A percentile compares a stretch with the other conserved stretches of the same genome.
phyloP scores from a whole-genome alignment of 2,797 vertebrate genomes.

The Chelon auratus region DNA sequence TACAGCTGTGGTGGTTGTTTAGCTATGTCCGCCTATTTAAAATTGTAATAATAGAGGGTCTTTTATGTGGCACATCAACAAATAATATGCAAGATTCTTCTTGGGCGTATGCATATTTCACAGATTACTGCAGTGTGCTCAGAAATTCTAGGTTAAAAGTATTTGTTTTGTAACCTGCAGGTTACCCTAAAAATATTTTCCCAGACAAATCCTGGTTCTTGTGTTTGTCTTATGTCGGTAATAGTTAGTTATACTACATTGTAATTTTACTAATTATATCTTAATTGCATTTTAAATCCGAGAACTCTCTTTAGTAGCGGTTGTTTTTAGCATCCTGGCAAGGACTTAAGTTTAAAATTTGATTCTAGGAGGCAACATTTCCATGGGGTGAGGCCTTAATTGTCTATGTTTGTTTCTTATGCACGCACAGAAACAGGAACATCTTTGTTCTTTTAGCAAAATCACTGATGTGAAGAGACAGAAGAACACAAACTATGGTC shows the following conservation, averaged over 20 bases:
- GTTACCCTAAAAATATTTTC: neutral
- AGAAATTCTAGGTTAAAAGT: neutral
- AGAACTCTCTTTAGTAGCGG: slow-evolving; percentile 7
- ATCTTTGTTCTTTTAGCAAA: slow-evolving; percentile 7
- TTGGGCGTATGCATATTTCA: neutral
- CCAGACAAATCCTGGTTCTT: neutral
- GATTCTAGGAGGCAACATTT: neutral
- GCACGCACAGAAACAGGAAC: neutral
- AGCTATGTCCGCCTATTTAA: neutral
- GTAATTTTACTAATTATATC: slow-evolving; percentile 19
- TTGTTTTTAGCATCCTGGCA: slow-evolving; percentile 1
- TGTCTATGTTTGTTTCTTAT: neutral
- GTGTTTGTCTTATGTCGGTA: neutral
- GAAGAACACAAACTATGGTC: neutral
- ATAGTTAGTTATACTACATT: neutral
- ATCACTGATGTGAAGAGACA: neutral
- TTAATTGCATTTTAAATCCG: slow-evolving; percentile 7
- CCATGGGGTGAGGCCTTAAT: neutral
- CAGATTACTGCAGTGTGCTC: neutral
- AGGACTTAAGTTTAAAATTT: neutral
- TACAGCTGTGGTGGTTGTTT: neutral
- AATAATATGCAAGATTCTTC: neutral
- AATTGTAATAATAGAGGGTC: neutral
- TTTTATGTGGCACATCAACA: neutral
- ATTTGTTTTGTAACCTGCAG: neutral